These are phyloP conservation scores for Mormoops blainvillei DNA, from an alignment of 2,113 vertebrate genomes.

Conservation along the genomic window DNA sequence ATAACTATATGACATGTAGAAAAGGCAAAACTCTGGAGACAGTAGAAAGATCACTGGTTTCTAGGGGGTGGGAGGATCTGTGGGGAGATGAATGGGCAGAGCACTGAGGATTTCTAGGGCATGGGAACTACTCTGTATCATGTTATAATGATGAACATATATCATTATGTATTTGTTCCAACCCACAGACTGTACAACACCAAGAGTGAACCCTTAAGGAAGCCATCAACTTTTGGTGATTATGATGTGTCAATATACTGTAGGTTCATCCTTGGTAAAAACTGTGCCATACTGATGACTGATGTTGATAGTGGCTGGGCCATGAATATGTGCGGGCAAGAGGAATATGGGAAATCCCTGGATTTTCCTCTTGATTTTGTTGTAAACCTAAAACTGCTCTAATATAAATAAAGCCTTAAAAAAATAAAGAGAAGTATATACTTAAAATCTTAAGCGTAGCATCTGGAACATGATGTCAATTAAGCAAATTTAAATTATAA, in stretches of 20 bases:
- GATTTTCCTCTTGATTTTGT: not conserved
- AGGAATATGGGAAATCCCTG: not conserved
- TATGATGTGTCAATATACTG: not conserved
- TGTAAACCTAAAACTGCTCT: not conserved
- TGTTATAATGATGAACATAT: not conserved
- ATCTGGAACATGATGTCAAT: not conserved
- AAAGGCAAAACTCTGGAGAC: not conserved
- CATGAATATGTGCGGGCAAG: not conserved
- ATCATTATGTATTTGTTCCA: not conserved
- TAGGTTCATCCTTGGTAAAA: not conserved
- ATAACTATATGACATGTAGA: not conserved
- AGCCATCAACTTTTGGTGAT: not conserved
- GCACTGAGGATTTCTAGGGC: not conserved
- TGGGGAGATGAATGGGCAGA: not conserved
- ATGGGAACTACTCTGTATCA: not conserved
- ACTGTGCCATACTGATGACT: not conserved
- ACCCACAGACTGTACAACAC: not conserved
- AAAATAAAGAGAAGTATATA: not conserved
- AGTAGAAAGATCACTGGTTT: not conserved
- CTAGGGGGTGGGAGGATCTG: not conserved
- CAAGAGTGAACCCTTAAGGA: not conserved
- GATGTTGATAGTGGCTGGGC: not conserved
- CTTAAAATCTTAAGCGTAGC: not conserved
- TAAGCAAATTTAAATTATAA: not conserved
- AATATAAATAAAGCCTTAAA: not conserved